Conservation (phyloP, 2,888 invertebrate genomes). For the Rhorus exstirpatorius region DNA sequence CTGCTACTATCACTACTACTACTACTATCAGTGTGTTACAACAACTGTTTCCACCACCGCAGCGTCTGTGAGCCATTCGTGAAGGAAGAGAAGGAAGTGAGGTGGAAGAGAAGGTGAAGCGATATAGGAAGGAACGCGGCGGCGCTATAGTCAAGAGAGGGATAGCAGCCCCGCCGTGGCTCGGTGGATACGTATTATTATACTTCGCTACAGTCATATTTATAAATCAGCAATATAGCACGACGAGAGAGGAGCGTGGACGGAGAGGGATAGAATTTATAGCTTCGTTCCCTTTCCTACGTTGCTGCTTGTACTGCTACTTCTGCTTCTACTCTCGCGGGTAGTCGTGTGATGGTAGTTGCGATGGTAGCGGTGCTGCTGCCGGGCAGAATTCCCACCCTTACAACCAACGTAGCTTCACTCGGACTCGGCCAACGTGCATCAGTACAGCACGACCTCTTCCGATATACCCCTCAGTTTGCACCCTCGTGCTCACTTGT, state of each 20-base stretch:
- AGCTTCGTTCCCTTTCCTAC: slow-evolving; percentile 85
- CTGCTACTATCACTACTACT: slow-evolving; percentile 9
- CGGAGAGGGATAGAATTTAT: slow-evolving; percentile 85
- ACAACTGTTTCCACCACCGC: slow-evolving; percentile 2
- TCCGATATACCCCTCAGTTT: slow-evolving; percentile 64
- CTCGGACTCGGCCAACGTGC: slow-evolving; percentile 59
- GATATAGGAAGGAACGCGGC: slow-evolving; percentile 46
- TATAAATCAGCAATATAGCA: slow-evolving; percentile 87
- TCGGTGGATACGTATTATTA: slow-evolving; percentile 85
- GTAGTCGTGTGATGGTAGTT: slow-evolving; percentile 65
- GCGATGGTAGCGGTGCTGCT: slow-evolving; percentile 44
- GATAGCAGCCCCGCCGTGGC: slow-evolving; percentile 74
- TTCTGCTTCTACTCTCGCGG: slow-evolving; percentile 76
- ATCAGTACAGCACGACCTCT: slow-evolving; percentile 54
- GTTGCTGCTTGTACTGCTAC: slow-evolving; percentile 84
- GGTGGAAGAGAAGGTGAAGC: slow-evolving; percentile 65
- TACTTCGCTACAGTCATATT: slow-evolving; percentile 86
- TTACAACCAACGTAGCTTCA: slow-evolving; percentile 61
- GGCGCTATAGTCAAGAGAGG: slow-evolving; percentile 37
- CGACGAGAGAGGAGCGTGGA: slow-evolving; percentile 81
- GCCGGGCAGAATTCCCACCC: slow-evolving; percentile 60
- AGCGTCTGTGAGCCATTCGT: slow-evolving; percentile 37
- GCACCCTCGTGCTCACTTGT: slow-evolving; percentile 57
- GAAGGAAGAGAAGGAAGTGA: slow-evolving; percentile 60
- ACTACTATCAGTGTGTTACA: not conserved